A percentile compares a stretch with the other conserved stretches of the same genome.
phyloP scores from a whole-genome alignment of 2,888 invertebrate genomes.

The Asteroscopus sphinx region DNA sequence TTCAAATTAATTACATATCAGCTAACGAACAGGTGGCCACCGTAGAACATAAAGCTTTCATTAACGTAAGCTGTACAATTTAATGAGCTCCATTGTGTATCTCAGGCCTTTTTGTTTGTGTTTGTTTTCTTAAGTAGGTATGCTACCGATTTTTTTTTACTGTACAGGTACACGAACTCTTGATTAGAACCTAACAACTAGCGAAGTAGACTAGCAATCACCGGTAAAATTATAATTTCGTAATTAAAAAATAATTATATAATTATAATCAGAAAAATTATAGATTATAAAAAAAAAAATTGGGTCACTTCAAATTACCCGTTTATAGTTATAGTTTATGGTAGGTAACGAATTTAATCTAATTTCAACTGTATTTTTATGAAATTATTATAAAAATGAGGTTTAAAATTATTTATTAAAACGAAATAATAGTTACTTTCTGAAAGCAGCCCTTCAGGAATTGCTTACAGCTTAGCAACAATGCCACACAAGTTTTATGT shows the following conservation, averaged over 20 bases:
- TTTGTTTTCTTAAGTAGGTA: constrained; percentile 37
- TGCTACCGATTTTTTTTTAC: constrained; percentile 35
- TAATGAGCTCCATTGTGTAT: constrained; percentile 49
- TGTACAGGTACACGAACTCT: constrained; percentile 15
- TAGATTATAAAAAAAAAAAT: no score
- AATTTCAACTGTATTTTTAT: no score
- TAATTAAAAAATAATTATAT: no score
- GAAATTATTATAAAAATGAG: no score
- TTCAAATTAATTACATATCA: constrained; percentile 52
- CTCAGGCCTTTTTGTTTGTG: constrained; percentile 31
- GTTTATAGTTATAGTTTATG: no score
- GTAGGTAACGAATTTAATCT: no score
- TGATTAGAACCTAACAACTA: constrained; percentile 4
- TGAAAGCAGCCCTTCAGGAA: no score
- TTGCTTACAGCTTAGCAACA: no score
- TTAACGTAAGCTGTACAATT: constrained; percentile 52
- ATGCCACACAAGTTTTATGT: constrained; percentile 2
- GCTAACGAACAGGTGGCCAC: constrained; percentile 46
- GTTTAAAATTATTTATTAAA: no score
- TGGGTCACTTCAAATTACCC: no score
- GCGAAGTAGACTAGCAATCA: constrained; percentile 2
- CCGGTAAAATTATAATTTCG: constrained; percentile 1
- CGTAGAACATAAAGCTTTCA: constrained; percentile 52
- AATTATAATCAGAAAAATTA: no score
- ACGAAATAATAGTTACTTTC: no score